These are phyloP conservation scores for Melanostoma mellinum DNA, from an alignment of 2,888 invertebrate genomes.

Conservation along the genomic window DNA sequence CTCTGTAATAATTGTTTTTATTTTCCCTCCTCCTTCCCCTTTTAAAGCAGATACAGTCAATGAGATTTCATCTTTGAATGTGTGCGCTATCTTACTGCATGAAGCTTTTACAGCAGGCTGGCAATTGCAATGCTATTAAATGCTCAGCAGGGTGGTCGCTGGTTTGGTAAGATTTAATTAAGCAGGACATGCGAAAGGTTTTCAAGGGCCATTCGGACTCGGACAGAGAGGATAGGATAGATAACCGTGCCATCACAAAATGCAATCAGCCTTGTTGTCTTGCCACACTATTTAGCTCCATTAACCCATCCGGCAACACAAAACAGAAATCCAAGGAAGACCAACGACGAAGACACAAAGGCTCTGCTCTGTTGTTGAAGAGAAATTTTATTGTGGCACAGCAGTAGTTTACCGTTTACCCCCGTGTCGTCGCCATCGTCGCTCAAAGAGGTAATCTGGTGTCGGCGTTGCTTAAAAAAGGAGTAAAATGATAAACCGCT, in stretches of 20 bases:
- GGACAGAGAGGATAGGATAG: neutral
- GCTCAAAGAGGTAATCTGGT: conserved; percentile 25
- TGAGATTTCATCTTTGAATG: conserved; percentile 11
- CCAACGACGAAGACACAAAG: conserved; percentile 17
- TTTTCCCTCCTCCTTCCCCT: conserved; percentile 8
- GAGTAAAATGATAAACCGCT: conserved; percentile 23
- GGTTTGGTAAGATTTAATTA: conserved; percentile 63
- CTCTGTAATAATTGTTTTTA: conserved; percentile 57
- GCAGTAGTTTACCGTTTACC: conserved; percentile 28
- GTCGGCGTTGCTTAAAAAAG: conserved; percentile 7
- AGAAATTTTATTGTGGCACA: conserved; percentile 32
- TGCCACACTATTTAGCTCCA: conserved; percentile 37
- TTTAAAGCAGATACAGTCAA: neutral
- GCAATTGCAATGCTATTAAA: conserved; percentile 32
- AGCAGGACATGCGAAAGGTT: conserved; percentile 52
- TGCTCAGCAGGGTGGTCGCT: conserved; percentile 62
- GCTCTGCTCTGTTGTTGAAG: neutral
- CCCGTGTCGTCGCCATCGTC: neutral
- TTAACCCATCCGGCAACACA: conserved; percentile 29
- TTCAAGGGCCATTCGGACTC: neutral
- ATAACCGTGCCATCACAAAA: conserved; percentile 35
- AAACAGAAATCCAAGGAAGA: neutral
- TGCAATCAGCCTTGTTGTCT: conserved; percentile 43
- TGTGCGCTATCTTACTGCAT: neutral
- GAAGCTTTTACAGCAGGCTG: conserved; percentile 16